A percentile compares a stretch with the other conserved stretches of the same genome.
These are phyloP conservation scores for Solenopsis fugax DNA, from an alignment of 1,140 invertebrate genomes.

Conservation along the genomic window DNA sequence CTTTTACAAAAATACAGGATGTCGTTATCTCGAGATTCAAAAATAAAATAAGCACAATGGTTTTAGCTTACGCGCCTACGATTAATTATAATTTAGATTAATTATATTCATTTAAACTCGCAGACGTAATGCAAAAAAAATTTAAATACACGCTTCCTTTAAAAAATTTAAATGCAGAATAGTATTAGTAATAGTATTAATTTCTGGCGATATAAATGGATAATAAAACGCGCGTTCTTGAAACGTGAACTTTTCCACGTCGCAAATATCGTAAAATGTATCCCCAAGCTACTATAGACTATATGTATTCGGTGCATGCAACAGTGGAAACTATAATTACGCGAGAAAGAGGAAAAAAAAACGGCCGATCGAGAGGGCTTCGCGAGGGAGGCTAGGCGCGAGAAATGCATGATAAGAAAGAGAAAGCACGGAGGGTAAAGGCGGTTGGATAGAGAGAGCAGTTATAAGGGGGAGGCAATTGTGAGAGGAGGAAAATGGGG, in stretches of 20 bases:
- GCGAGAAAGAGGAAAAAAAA: constrained; percentile 60
- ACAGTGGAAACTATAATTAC: constrained; percentile 82
- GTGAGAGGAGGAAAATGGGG: constrained; percentile 35
- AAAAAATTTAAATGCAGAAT: not conserved
- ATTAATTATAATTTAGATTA: not conserved
- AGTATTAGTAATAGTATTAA: not conserved
- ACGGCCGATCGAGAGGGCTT: constrained; percentile 33
- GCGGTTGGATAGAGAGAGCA: not conserved
- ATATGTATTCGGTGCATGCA: constrained; percentile 64
- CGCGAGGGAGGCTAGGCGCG: constrained; percentile 69
- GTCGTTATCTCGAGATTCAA: not conserved
- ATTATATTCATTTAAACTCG: not conserved
- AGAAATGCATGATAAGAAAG: constrained; percentile 60
- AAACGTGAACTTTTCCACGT: constrained; percentile 43
- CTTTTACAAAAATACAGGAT: not conserved
- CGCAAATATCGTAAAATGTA: constrained; percentile 51
- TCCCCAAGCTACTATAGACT: constrained; percentile 14
- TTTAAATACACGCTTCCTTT: too few species aligned
- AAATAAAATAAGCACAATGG: not conserved
- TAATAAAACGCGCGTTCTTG: constrained; percentile 18
- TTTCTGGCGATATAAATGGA: not conserved
- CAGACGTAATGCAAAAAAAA: not conserved
- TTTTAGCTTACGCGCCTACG: not conserved
- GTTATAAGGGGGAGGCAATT: not conserved
- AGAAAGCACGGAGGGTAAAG: constrained; percentile 31